Evolutionary conservation across 1,140 invertebrate species (phyloP).

Genomic region (Sarcophaga bullata): DNA sequence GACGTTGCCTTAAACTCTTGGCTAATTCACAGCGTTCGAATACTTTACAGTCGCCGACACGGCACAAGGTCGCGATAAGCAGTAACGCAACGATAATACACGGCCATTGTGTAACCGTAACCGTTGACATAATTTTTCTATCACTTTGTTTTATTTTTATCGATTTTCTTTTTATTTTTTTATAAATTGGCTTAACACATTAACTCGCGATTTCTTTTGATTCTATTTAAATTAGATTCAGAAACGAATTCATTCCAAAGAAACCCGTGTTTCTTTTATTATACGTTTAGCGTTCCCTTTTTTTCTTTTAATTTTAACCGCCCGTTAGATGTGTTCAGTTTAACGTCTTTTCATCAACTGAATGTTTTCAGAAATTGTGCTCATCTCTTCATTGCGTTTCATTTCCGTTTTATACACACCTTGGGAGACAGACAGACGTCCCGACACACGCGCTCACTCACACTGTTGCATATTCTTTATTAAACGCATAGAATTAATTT

Average conservation of each 20-base stretch:
- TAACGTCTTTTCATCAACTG: conserved; percentile 28
- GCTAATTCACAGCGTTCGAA: conserved; percentile 78
- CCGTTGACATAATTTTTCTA: not conserved
- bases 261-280: not conserved
- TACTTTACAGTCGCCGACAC: conserved; percentile 65
- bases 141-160: not conserved
- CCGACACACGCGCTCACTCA: not conserved
- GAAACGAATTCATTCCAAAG: not conserved
- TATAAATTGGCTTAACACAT: conserved; percentile 23
- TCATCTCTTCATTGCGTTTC: conserved; percentile 34
- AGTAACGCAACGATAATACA: conserved; percentile 8
- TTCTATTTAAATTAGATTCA: conserved; percentile 1
- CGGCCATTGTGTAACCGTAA: not conserved
- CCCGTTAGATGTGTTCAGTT: conserved; percentile 9
- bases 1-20: conserved; percentile 68
- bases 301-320: conserved; percentile 19
- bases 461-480: not conserved
- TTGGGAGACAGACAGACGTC: not conserved
- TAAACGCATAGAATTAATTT: not conserved
- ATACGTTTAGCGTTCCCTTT: not conserved
- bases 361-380: not conserved
- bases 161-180: not conserved
- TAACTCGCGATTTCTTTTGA: not conserved
- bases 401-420: conserved; percentile 39
- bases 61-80: not conserved